A percentile compares a stretch with the other conserved stretches of the same genome.
Conservation (phyloP, 1,140 invertebrate genomes). For the Drosophila grimshawi region DNA sequence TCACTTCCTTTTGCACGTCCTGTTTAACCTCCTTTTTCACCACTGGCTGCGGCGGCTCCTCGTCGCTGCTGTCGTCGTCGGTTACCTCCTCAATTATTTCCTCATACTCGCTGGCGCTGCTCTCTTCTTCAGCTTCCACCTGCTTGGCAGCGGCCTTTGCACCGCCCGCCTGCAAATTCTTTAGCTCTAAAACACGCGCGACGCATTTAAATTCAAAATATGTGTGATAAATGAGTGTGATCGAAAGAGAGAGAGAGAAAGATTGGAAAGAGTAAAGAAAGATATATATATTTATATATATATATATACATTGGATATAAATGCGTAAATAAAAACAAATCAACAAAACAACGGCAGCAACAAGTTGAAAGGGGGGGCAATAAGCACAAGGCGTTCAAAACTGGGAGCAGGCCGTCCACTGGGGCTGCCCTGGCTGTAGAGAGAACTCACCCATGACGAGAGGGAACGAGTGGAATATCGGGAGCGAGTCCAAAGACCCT, state of each 20-base stretch:
- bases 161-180: slow-evolving; percentile 44
- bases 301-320: not conserved
- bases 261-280: slow-evolving; percentile 5
- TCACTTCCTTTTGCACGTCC: slow-evolving; percentile 31
- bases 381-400: slow-evolving; percentile 2
- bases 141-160: slow-evolving; percentile 66
- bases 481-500: not conserved
- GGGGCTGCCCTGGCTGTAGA: slow-evolving; percentile 3
- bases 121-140: slow-evolving; percentile 61
- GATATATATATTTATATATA: slow-evolving; percentile 9
- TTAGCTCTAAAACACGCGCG: slow-evolving; percentile 62
- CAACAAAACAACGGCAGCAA: slow-evolving; percentile 26
- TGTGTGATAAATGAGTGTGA: slow-evolving; percentile 24
- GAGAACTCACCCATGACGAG: slow-evolving; percentile 3
- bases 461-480: slow-evolving; percentile 12
- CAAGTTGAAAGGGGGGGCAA: slow-evolving; percentile 4
- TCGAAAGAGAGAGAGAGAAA: slow-evolving; percentile 24
- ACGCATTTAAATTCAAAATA: slow-evolving; percentile 12
- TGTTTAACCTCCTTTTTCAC: slow-evolving; percentile 18
- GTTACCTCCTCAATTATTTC: slow-evolving; percentile 83
- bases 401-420: slow-evolving; percentile 10
- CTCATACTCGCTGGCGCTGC: slow-evolving; percentile 83
- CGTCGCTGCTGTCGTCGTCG: slow-evolving; percentile 74
- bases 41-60: slow-evolving; percentile 40
- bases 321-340: slow-evolving; percentile 16